These are phyloP conservation scores for Taeniopygia guttata DNA, from an alignment of 2,797 vertebrate species.

Conservation along the genomic window DNA sequence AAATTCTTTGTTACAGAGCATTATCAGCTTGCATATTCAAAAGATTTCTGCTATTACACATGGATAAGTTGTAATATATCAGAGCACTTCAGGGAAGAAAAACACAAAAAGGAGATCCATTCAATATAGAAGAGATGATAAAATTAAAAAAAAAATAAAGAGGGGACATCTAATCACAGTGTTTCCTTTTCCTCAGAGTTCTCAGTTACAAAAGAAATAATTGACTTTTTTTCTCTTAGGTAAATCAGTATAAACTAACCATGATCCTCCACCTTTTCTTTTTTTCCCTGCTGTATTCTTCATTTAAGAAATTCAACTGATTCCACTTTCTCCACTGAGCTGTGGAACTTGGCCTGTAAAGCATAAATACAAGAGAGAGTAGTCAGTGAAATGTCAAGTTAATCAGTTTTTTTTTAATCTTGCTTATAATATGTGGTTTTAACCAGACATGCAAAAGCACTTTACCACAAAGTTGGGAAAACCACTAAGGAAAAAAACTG, in stretches of 20 bases:
- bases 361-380: background rate
- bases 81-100: background rate
- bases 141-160: background rate
- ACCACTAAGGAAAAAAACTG: background rate
- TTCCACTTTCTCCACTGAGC: background rate
- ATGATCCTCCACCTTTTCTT: background rate
- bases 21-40: background rate
- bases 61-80: background rate
- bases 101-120: background rate
- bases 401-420: background rate
- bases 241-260: background rate
- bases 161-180: background rate
- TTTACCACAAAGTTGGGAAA: background rate
- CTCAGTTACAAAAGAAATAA: background rate
- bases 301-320: background rate
- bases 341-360: background rate
- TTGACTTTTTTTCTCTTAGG: background rate
- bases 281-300: background rate
- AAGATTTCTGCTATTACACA: background rate
- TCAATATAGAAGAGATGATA: background rate
- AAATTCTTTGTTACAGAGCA: background rate
- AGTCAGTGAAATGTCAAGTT: background rate
- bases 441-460: background rate
- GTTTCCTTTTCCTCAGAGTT: background rate
- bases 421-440: background rate